Conservation (phyloP, 2,888 invertebrate genomes). For the Scotopteryx bipunctaria region DNA sequence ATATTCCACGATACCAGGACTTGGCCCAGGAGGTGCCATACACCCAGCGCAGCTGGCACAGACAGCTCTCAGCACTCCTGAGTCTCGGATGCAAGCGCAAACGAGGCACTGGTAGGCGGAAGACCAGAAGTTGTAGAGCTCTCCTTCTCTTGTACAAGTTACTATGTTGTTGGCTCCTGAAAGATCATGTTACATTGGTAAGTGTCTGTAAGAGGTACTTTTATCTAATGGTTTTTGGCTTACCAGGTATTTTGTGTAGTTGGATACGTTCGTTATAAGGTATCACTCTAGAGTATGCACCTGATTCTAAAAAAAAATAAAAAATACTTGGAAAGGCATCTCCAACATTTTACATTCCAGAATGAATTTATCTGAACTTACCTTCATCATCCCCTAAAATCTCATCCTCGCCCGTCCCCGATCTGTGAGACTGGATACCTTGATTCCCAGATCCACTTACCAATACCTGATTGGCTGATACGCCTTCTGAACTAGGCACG, state of each 20-base stretch:
- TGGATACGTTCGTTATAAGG: slow-evolving; percentile 47
- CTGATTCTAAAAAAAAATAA: slow-evolving; percentile 43
- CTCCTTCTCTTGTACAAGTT: slow-evolving; percentile 52
- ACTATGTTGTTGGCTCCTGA: slow-evolving; percentile 50
- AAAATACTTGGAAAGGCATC: background rate
- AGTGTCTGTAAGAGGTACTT: background rate
- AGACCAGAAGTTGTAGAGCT: slow-evolving; percentile 56
- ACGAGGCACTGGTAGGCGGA: slow-evolving; percentile 51
- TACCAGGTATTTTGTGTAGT: slow-evolving; percentile 53
- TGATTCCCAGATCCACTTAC: background rate
- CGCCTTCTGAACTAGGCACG: background rate
- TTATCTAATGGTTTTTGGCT: slow-evolving; percentile 14
- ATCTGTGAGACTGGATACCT: background rate
- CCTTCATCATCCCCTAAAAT: background rate
- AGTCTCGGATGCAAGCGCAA: slow-evolving; percentile 58
- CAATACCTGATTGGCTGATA: slow-evolving; percentile 5
- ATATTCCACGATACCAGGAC: slow-evolving; percentile 8
- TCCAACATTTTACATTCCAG: too few relatives aligned
- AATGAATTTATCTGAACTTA: slow-evolving; percentile 8
- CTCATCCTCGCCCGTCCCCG: background rate
- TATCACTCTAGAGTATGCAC: slow-evolving; percentile 47
- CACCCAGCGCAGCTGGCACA: slow-evolving; percentile 61
- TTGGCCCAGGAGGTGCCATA: slow-evolving; percentile 19
- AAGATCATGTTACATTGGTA: slow-evolving; percentile 17
- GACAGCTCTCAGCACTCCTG: slow-evolving; percentile 48